Evolutionary conservation across 1,140 invertebrate species (phyloP), one percentile per base, ranked within the genome.

Genomic region (Rhagoletis zephyria): DNA sequence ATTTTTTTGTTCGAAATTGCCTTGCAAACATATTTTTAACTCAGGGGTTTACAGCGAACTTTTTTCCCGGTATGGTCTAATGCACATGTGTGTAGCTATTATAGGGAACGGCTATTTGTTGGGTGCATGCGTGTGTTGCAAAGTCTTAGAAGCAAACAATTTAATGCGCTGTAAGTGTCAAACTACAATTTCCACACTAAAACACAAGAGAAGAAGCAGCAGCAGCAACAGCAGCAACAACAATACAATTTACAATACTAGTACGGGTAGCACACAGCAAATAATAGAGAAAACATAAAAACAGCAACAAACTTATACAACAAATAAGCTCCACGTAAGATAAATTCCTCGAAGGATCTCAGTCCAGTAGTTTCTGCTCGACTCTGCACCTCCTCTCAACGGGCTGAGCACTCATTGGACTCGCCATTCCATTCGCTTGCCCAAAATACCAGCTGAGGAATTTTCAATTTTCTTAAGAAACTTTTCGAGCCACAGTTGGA

Each of bases 391-490:
- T 4, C 64, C 30, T 56, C 5, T 30, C 9, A n/a, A n/a, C 63
- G 9, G 16, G 63, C 10, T 42, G 19, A n/a, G 12, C 70, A 48
- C 2, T 7, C 42, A 16, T 30, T n/a, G 16, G 30, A 30, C 70
- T 51, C n/a, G 1, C 70, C 14, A 16, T n/a, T 3, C 16, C 14
- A 48, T 30, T 48, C 30, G 30, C 30, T 6, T 16, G 30, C 14
- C 14, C 40, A 5, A 16, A 74, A 45, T 51, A 9, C 42, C 74
- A 81, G 74, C 74, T 81, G 74, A 87, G 87, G 87, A 87, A 87
- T 87, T 87, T 87, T 87, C 87, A 87, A 87, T 87, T 87, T 87
- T 87, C 87, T 85, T 74, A 87, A 87, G 85, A 65, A 64, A 85
- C 65, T 81, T 87, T 87, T 85, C 87, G 65, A 42, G 48, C n/a